Evolutionary conservation across 2,888 invertebrate species (phyloP), one percentile per base, ranked within the genome.

Genomic region (Apamea anceps): DNA sequence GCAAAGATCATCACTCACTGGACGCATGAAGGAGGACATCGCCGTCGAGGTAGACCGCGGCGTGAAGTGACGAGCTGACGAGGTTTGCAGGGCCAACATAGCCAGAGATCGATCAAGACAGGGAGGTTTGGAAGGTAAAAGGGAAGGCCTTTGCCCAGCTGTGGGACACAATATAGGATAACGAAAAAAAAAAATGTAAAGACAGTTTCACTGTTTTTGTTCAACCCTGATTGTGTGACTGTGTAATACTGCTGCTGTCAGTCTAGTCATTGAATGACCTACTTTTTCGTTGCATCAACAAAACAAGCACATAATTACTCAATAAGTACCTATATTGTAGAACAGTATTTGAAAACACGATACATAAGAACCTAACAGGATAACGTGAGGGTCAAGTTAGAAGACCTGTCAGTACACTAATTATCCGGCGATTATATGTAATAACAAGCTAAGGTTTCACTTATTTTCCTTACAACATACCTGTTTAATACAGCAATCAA

Each of bases 401-500:
- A 63, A 72, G 8, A 57, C 67, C 60, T 72, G 66, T 54, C 54
- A 77, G 63, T 45, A 15, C 51, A 62, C 15, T 6, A 21, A 70
- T 42, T 65, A 70, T 57, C 32, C 25, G 2, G 12, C 28, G 5
- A 74, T 77, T 77, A 77, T 28, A n/a, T n/a, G n/a, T n/a, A 37
- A 62, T 62, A 67, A 75, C 37, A 25, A 28, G 21, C 51, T 32
- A 4, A 65, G 10, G 66, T 72, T 45, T 67, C 13, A n/a, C 51
- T 21, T 37, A 74, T 28, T 57, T 82, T 51, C 25, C n/a, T 83
- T 45, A 15, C 28, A 68, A 63, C 68, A 48, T 57, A 98, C 97
- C 97, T 97, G 94, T 98, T 98, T 91, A 98, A 97, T 48, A 98
- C 97, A 62, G 98, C 98, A 51, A 98, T 97, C 45, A 98, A 93